These are phyloP conservation scores for Spinus pinus DNA, from an alignment of 2,797 vertebrate species.

Conservation along the genomic window DNA sequence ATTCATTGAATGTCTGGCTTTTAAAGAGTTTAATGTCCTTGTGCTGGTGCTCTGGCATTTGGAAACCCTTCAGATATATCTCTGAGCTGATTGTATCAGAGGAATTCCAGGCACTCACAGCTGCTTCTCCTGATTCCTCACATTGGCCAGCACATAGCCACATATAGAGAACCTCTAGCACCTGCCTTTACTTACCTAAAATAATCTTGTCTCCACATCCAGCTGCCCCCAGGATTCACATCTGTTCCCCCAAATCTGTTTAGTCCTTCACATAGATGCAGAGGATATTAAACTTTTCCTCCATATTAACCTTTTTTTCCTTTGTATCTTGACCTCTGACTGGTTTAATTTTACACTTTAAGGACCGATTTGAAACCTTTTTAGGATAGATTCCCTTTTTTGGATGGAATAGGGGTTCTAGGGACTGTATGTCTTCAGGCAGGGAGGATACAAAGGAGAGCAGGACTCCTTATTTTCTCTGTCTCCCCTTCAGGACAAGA, in stretches of 20 bases:
- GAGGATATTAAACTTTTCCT: not conserved
- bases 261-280: not conserved
- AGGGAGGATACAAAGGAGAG: not conserved
- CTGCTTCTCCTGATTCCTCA: not conserved
- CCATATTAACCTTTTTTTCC: not conserved
- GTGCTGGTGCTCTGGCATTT: constrained; percentile 37
- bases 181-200: not conserved
- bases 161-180: accelerated
- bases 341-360: not conserved
- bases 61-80: not conserved
- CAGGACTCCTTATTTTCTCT: not conserved
- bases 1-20: not conserved
- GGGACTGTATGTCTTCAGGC: not conserved
- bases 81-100: not conserved
- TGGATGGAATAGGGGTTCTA: not conserved
- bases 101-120: not conserved
- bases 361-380: not conserved
- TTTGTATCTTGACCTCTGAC: not conserved
- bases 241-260: not conserved
- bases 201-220: not conserved
- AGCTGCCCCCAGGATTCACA: not conserved
- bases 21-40: not conserved
- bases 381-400: not conserved
- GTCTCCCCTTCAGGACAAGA: too few species aligned
- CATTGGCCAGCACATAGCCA: not conserved